Evolutionary conservation across 2,888 invertebrate species (phyloP), one percentile per base, ranked within the genome.

Genomic region (Stenchaetothrips biformis): DNA sequence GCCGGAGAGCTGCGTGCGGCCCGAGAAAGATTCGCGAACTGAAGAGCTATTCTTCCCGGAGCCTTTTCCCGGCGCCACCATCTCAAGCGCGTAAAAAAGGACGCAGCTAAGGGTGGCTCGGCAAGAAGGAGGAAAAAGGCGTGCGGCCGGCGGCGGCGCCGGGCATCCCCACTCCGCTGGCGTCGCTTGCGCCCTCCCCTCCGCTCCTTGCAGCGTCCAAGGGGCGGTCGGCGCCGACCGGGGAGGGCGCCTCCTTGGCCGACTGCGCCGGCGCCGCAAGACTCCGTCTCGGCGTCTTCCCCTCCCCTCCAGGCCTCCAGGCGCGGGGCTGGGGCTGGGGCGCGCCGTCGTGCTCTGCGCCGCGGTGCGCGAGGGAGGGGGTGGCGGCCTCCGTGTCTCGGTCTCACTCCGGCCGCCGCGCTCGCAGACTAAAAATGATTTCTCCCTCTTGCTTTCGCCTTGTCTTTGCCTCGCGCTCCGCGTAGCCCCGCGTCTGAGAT

Each of bases 21-120:
- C 67, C 67, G 67, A 25, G 67, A 74, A 74, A 74, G 67, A 74
- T 74, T 74, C 67, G 67, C 67, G 67, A 74, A 74, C 67, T 74
- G 67, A 74, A 74, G 67, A 74, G 67, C 67, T 74, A 74, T 74
- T 74, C 67, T 74, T 74, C 67, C 67, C 67, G 67, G 25, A 74
- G 67, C 67, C 67, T 74, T 74, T 74, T 74, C 67, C 67, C 67
- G 67, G 67, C 67, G 25, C 67, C 67, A 74, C 67, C 67, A 74
- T 74, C 67, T 74, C 67, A 74, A 74, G 67, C 67, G 67, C 67
- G 67, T 11, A 74, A 74, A 67, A 74, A 74, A 74, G 11, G 67
- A 74, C 67, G 67, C 67, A 74, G 67, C 67, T 74, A 74, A 74
- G 67, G 67, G 67, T 25, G 67, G 67, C 67, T 11, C 59, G 59